Conservation (phyloP, 2,113 vertebrate genomes). For the Brachypodius melanocephalos region DNA sequence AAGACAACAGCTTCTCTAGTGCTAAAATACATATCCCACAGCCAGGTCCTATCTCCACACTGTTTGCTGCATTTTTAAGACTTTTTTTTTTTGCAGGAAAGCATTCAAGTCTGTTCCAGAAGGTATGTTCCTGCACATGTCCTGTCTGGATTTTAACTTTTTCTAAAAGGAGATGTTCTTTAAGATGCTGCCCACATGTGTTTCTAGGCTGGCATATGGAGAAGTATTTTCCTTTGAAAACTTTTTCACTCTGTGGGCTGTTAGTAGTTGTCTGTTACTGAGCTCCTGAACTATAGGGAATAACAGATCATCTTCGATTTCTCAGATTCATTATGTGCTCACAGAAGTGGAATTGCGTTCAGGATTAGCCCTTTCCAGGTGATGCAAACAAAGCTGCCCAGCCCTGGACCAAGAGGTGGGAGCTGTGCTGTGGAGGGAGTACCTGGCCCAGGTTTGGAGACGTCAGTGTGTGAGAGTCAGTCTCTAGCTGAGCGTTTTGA, state of each 20-base stretch:
- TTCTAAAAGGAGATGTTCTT: not conserved
- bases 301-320: not conserved
- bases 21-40: not conserved
- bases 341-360: not conserved
- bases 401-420: accelerated
- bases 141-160: not conserved
- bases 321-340: not conserved
- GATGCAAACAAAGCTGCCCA: accelerated
- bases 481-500: not conserved
- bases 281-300: not conserved
- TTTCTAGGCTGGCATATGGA: not conserved
- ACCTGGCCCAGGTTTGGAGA: not conserved
- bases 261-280: not conserved
- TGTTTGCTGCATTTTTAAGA: not conserved
- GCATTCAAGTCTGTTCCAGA: not conserved
- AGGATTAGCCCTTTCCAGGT: not conserved
- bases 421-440: not conserved
- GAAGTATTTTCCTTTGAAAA: conserved; percentile 14
- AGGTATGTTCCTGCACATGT: not conserved
- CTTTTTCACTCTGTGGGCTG: not conserved
- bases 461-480: accelerated
- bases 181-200: not conserved
- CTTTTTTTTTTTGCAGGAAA: not conserved
- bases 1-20: not conserved
- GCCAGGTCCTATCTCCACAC: not conserved